Base-by-base conservation (phyloP, 2,888 invertebrate genomes). In the Camptogramma bilineatum region DNA sequence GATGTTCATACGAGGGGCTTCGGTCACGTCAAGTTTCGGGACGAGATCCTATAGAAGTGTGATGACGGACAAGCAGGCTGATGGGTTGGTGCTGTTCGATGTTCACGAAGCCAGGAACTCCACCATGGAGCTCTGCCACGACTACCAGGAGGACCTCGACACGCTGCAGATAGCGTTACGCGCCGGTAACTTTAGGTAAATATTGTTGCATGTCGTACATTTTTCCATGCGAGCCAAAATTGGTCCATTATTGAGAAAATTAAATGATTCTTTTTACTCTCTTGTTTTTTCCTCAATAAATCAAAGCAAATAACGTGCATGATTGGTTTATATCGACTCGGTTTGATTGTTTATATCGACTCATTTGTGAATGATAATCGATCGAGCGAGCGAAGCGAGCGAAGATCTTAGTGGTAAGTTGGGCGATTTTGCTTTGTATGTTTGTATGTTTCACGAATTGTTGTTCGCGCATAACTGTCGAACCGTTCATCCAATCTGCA, bases 171-270 rank as follows among this genome's bases (percentile, higher is more conserved):
- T 92, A 28, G 93, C 92, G 66, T 82, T 92, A 79, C 92, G 93
- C 88, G 93, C 91, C 85, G 93, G 93, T 69, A 93, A 93, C 78
- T 92, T 93, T 87, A 93, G 93, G 93, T 93, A 86, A 81, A 74
- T 77, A 66, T 60, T 62, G 64, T 70, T 34, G 31, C 19, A 39
- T 51, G 18, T 18, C 31, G 47, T 46, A 31, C 8, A 16, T 46
- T 46, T 47, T 47, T 44, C 7, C 16, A 44, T 17, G 17, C 44
- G 44, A 39, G 10, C 2, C 34, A 13, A 39, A 39, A 39, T 39
- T 13, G 34, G 34, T 4, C 13, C 34, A 39, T 39, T 39, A 39
- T 13, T 39, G 13, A 39, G 13, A 39, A 10, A 39, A 39, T 39
- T 34, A 13, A 39, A 39, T 13, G 10, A 39, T 8, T 28, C 13